Evolutionary conservation across 64 coral and sea anemone species (phyloP).

Genomic region (Montipora capricornis): DNA sequence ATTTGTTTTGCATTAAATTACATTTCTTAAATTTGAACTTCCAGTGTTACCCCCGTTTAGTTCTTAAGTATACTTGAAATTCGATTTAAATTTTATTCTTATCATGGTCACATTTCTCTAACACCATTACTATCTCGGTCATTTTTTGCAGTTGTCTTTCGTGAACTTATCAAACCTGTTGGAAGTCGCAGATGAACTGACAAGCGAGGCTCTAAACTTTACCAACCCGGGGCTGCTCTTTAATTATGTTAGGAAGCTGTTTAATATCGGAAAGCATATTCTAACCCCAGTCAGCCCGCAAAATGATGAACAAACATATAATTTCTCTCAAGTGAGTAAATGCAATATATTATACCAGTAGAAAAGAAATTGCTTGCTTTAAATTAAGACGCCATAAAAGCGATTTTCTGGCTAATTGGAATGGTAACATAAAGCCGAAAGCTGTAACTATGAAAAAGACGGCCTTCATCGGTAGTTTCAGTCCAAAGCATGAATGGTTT

Average conservation of each 20-base stretch:
- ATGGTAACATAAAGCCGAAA: too few relatives aligned
- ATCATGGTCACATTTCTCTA: background rate
- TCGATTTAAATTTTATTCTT: too few relatives aligned
- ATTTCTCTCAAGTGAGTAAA: conserved; percentile 4
- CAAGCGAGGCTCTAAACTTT: background rate
- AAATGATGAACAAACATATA: background rate
- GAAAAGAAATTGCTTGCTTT: too few relatives aligned
- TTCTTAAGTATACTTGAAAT: too few relatives aligned
- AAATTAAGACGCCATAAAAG: too few relatives aligned
- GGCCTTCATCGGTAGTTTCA: too few relatives aligned
- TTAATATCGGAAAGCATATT: background rate
- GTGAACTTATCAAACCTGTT: background rate
- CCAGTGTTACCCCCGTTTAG: too few relatives aligned
- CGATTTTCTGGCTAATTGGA: too few relatives aligned
- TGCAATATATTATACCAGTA: background rate
- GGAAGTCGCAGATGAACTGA: background rate
- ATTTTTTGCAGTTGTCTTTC: conserved; percentile 5
- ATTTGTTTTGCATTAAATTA: too few relatives aligned
- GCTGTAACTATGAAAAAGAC: too few relatives aligned
- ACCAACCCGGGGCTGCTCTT: conserved; percentile 9
- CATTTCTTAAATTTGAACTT: too few relatives aligned
- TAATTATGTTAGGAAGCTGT: background rate
- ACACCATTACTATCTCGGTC: background rate
- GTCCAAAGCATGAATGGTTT: too few relatives aligned
- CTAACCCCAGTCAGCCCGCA: background rate